Percentiles rank a stretch among this genome's conserved stretches.
Evolutionary conservation across 2,113 vertebrate genomes (phyloP).

Genomic region (Sturnus vulgaris): DNA sequence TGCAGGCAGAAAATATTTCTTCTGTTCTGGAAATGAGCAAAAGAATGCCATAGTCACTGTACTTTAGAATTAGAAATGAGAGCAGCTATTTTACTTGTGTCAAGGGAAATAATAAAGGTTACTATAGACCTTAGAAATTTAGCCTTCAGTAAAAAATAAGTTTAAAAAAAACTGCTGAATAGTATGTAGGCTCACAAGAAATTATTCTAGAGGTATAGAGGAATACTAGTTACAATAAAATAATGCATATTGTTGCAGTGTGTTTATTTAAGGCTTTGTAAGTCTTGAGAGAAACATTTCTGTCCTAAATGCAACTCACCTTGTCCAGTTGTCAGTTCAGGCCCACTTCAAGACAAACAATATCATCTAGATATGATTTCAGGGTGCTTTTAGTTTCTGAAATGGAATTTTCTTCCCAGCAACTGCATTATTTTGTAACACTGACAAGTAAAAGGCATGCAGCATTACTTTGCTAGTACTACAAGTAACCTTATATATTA

Average conservation of each 20-base stretch:
- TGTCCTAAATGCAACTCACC: not conserved
- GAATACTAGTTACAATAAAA: not conserved
- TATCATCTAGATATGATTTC: not conserved
- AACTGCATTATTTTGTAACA: not conserved
- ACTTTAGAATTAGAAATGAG: not conserved
- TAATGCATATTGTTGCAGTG: not conserved
- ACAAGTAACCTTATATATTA: not conserved
- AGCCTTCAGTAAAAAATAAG: not conserved
- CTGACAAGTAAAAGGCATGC: not conserved
- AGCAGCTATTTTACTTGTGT: not conserved
- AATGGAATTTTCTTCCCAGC: not conserved
- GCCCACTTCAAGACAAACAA: not conserved
- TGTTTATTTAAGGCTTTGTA: not conserved
- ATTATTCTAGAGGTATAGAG: not conserved
- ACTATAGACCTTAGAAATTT: not conserved
- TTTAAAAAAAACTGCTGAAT: not conserved
- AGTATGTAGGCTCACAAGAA: not conserved
- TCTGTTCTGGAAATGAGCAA: not conserved
- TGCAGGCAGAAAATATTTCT: not conserved
- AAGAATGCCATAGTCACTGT: not conserved
- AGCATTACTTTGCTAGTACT: not conserved
- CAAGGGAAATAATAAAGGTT: not conserved
- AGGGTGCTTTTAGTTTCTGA: not conserved
- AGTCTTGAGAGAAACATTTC: not conserved
- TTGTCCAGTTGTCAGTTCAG: not conserved